Percentiles rank a stretch among this genome's conserved stretches.
Conservation (phyloP, 2,797 vertebrate genomes). For the Lagodon rhomboides region DNA sequence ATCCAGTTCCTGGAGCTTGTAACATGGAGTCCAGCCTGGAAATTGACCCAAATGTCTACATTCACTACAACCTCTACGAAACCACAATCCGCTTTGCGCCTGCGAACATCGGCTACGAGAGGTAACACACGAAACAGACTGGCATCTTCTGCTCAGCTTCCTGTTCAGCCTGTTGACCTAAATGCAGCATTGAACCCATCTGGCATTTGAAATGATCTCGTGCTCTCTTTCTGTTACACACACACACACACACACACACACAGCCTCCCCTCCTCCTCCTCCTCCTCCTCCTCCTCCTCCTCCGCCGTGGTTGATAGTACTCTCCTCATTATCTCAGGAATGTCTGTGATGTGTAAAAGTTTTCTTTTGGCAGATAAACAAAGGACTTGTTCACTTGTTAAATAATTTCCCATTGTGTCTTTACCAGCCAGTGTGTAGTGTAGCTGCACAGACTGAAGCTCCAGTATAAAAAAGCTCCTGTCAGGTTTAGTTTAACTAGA, state of each 20-base stretch:
- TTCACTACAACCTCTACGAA: conserved; percentile 92
- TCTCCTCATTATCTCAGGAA: conserved; percentile 21
- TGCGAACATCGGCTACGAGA: conserved; percentile 91
- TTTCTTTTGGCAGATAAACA: background rate
- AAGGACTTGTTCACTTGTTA: background rate
- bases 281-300: too few species aligned
- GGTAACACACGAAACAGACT: conserved; percentile 79
- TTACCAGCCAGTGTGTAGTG: background rate
- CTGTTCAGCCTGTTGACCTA: conserved; percentile 24
- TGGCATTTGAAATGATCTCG: background rate
- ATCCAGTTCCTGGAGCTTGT: conserved; percentile 96
- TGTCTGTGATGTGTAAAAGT: conserved; percentile 13
- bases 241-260: background rate
- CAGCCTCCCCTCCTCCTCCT: too few species aligned
- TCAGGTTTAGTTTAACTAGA: background rate
- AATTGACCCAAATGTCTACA: conserved; percentile 92
- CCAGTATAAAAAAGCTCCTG: background rate
- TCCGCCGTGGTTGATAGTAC: background rate
- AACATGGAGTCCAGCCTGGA: conserved; percentile 91
- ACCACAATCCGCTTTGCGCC: conserved; percentile 91
- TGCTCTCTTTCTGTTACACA: background rate
- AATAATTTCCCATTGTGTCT: conserved; percentile 14
- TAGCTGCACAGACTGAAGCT: background rate
- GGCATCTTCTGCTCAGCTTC: conserved; percentile 1
- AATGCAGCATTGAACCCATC: background rate